Evolutionary conservation across 2,113 vertebrate genomes (phyloP).

Genomic region (Felis catus): DNA sequence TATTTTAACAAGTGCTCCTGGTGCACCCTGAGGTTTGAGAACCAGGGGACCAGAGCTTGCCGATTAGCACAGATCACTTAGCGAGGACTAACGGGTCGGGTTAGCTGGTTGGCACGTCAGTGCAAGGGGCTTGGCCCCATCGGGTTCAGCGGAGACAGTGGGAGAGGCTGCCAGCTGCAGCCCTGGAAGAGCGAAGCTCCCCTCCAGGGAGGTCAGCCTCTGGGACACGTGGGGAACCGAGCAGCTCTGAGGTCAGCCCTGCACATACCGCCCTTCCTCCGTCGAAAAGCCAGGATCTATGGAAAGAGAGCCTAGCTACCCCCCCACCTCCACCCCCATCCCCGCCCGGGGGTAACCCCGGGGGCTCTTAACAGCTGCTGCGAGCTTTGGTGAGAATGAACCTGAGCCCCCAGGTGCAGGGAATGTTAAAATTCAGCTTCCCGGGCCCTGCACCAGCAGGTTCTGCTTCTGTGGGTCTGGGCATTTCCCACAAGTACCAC

Average conservation of each 20-base stretch:
- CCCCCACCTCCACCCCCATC: no score
- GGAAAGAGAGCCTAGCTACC: background rate
- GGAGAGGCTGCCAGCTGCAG: background rate
- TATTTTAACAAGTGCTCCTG: background rate
- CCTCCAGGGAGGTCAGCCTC: background rate
- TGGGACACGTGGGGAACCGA: background rate
- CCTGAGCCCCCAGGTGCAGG: background rate
- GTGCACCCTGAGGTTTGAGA: background rate
- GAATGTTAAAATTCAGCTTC: background rate
- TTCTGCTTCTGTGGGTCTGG: background rate
- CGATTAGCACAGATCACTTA: background rate
- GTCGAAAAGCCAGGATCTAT: background rate
- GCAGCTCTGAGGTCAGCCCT: background rate
- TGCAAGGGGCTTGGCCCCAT: background rate
- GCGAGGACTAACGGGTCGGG: background rate
- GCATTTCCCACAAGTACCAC: background rate
- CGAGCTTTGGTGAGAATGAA: background rate
- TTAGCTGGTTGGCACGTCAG: conserved; percentile 1
- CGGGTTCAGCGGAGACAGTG: background rate
- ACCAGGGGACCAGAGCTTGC: background rate
- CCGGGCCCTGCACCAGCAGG: background rate
- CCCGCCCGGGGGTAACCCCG: background rate
- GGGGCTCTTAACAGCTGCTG: background rate
- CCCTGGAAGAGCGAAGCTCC: background rate
- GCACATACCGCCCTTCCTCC: background rate